Base-by-base conservation (phyloP, 2,113 vertebrate species). In the Urocynchramus pylzowi region DNA sequence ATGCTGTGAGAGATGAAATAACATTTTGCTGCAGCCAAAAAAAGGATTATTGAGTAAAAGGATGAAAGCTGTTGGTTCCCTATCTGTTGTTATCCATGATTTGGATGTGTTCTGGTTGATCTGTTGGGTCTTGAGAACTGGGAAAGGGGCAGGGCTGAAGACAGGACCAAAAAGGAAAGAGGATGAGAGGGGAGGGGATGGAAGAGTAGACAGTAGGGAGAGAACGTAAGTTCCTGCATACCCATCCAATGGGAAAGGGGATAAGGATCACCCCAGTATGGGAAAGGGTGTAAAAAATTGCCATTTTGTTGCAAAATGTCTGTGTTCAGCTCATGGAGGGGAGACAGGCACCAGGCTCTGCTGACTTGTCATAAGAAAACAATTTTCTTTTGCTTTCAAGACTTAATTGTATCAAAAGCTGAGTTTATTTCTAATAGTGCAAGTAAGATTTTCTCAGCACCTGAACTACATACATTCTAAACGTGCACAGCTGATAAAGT, bases 261-360 rank as follows among this genome's bases (percentile, higher is more conserved):
- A 54, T 10, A 65, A 33, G 20, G 16, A 65, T 16, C 1, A 0
- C 12, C 20, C 33, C 6, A 0, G 0, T 20, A 4, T 0, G 0
- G 26, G 21, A 49, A 57, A 33, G 17, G 22, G 2, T 17, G 33
- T 27, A 41, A 68, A 56, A 17, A 9, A 3, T 17, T 17, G 11
- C 5, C 17, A 22, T 47, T 56, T 39, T 17, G 10, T 16, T 21
- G 4, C 2, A 8, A 4, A 2, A 7, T 4, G 8, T 17, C 28
- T 39, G 8, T 47, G 28, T 16, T 33, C 3, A 4, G 6, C 5
- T 47, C 22, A 8, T 0, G 0, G 17, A 23, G n/a, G 23, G 10
- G n/a, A 33, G 6, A 2, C 0, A 10, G 1, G 2, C 2, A 6
- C 0, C 0, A 0, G 3, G 14, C 8, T 39, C 5, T 17, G 27